Conservation (phyloP, 2,113 vertebrate species). For the Lipotes vexillifer region DNA sequence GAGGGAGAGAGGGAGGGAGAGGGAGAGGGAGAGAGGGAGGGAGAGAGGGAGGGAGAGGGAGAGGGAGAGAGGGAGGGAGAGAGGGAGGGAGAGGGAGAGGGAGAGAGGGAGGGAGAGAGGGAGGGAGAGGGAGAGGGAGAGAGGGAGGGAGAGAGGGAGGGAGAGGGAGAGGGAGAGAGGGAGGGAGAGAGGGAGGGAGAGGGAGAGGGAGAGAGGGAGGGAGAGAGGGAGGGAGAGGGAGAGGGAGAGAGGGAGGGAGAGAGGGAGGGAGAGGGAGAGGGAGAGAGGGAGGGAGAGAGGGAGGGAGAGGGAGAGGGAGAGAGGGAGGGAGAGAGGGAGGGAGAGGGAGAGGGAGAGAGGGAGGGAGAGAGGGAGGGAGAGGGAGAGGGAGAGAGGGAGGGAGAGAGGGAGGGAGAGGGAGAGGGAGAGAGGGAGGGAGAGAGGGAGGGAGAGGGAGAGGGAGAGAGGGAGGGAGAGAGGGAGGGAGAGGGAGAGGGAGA, state of each 20-base stretch:
- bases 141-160: too few relatives aligned
- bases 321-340: neutral
- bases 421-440: too few relatives aligned
- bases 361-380: too few relatives aligned
- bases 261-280: too few relatives aligned
- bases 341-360: too few relatives aligned
- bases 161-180: neutral
- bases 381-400: neutral
- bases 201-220: too few relatives aligned
- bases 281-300: rapidly evolving
- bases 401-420: neutral
- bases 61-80: too few relatives aligned
- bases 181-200: neutral
- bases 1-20: too few relatives aligned
- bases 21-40: neutral
- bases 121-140: too few relatives aligned
- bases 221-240: neutral
- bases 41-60: neutral
- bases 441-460: neutral
- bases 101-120: neutral
- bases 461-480: neutral
- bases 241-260: neutral
- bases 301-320: neutral
- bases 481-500: too few relatives aligned
- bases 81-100: neutral